Conservation (phyloP, 1,140 invertebrate species). For the Rhizoglyphus robini region DNA sequence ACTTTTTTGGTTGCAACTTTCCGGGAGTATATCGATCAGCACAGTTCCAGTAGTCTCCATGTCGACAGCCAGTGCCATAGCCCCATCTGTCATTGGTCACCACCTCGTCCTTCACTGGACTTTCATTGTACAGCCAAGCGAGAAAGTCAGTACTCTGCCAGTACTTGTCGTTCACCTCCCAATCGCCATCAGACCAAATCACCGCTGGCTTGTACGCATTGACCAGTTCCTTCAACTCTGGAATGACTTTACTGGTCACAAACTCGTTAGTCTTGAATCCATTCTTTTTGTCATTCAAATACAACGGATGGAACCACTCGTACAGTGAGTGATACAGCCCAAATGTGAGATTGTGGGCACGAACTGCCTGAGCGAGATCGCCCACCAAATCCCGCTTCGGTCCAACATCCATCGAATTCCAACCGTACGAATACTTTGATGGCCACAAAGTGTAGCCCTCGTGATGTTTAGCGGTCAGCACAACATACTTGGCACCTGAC, state of each 20-base stretch:
- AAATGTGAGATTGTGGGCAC: slow-evolving; percentile 34
- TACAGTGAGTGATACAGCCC: slow-evolving; percentile 36
- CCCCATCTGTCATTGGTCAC: slow-evolving; percentile 46
- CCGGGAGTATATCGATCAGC: slow-evolving; percentile 41
- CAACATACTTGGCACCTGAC: slow-evolving; percentile 52
- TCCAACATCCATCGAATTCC: slow-evolving; percentile 76
- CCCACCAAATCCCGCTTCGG: slow-evolving; percentile 62
- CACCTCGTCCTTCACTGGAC: slow-evolving; percentile 44
- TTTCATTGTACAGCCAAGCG: slow-evolving; percentile 77
- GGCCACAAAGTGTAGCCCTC: slow-evolving; percentile 83
- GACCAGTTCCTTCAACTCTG: slow-evolving; percentile 43
- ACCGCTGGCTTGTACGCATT: slow-evolving; percentile 69
- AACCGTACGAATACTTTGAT: slow-evolving; percentile 66
- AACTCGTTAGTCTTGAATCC: slow-evolving; percentile 27
- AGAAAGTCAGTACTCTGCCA: slow-evolving; percentile 49
- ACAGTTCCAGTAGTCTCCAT: slow-evolving; percentile 44
- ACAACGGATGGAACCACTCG: slow-evolving; percentile 36
- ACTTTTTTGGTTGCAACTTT: slow-evolving; percentile 48
- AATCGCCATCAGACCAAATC: slow-evolving; percentile 66
- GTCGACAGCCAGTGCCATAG: slow-evolving; percentile 35
- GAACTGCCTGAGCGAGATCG: slow-evolving; percentile 35
- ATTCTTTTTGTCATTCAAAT: slow-evolving; percentile 28
- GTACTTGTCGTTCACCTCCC: slow-evolving; percentile 63
- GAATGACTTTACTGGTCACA: slow-evolving; percentile 28
- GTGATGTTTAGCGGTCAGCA: slow-evolving; percentile 84